Conservation (phyloP, 2,888 invertebrate species). For the Calliphora vomitoria region DNA sequence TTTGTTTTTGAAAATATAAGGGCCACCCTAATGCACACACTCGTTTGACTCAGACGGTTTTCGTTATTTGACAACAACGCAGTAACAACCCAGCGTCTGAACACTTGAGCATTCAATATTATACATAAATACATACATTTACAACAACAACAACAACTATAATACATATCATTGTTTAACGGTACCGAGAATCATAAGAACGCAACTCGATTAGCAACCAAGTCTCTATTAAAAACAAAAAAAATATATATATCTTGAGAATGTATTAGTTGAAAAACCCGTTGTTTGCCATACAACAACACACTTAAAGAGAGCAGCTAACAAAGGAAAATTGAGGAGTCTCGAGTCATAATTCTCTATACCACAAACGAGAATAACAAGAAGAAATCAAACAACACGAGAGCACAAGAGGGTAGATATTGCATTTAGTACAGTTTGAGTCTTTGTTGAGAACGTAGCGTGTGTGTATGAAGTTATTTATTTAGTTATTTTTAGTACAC, state of each 20-base stretch:
- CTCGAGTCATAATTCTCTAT: no score
- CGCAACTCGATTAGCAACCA: neutral
- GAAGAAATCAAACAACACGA: slow-evolving; percentile 23
- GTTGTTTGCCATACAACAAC: neutral
- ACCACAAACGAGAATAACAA: neutral
- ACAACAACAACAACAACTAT: neutral
- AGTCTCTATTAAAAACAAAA: neutral
- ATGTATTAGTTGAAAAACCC: neutral
- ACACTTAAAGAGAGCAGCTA: neutral
- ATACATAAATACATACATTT: neutral
- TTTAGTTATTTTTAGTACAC: neutral
- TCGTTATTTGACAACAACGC: neutral
- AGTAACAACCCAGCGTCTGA: slow-evolving; percentile 3
- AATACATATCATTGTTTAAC: neutral
- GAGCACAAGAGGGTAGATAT: slow-evolving; percentile 39
- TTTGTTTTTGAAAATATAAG: no score
- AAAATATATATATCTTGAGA: neutral
- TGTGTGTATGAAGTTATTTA: neutral
- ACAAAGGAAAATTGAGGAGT: no score
- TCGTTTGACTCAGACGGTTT: neutral
- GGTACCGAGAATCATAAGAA: neutral
- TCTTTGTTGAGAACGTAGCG: slow-evolving; percentile 18
- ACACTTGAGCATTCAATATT: neutral
- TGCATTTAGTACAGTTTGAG: slow-evolving; percentile 19
- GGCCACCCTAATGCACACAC: neutral